phyloP scores from a whole-genome alignment of 2,113 vertebrate species.

The Indicator indicator region DNA sequence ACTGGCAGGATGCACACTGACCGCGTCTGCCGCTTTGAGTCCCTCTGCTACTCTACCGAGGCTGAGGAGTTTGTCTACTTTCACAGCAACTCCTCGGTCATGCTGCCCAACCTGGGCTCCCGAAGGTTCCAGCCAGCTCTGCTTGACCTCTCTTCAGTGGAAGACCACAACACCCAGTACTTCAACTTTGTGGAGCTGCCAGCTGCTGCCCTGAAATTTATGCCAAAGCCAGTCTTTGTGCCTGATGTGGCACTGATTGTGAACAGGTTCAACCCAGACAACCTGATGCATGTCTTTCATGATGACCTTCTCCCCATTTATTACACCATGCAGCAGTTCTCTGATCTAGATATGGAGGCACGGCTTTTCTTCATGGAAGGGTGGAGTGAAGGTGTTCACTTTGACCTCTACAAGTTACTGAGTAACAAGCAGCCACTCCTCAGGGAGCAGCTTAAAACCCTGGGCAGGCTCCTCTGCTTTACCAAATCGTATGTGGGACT shows the following conservation, averaged over 20 bases:
- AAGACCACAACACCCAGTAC: constrained; percentile 98
- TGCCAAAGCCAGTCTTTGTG: constrained; percentile 95
- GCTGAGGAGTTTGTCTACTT: constrained; percentile 97
- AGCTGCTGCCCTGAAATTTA: constrained; percentile 87
- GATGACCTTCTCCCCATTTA: constrained; percentile 94
- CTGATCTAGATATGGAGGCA: constrained; percentile 86
- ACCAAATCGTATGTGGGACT: constrained; percentile 93
- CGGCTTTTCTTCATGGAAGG: constrained; percentile 98
- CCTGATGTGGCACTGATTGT: constrained; percentile 92
- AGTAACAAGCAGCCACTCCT: constrained; percentile 94
- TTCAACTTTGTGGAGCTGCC: constrained; percentile 98
- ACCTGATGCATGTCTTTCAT: constrained; percentile 97
- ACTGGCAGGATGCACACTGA: constrained; percentile 96
- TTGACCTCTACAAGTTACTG: constrained; percentile 92
- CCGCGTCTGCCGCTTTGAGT: constrained; percentile 94
- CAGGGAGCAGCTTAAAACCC: constrained; percentile 87
- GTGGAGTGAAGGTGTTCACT: constrained; percentile 91
- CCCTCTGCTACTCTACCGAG: constrained; percentile 93
- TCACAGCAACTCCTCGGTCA: constrained; percentile 90
- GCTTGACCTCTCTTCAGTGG: constrained; percentile 93
- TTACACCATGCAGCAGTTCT: constrained; percentile 95
- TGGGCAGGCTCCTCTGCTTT: constrained; percentile 95
- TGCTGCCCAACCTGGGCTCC: constrained; percentile 94
- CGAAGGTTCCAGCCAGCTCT: constrained; percentile 95
- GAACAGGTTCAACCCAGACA: constrained; percentile 97